Evolutionary conservation across 2,113 vertebrate species (phyloP).

Genomic region (Alouatta palliata): DNA sequence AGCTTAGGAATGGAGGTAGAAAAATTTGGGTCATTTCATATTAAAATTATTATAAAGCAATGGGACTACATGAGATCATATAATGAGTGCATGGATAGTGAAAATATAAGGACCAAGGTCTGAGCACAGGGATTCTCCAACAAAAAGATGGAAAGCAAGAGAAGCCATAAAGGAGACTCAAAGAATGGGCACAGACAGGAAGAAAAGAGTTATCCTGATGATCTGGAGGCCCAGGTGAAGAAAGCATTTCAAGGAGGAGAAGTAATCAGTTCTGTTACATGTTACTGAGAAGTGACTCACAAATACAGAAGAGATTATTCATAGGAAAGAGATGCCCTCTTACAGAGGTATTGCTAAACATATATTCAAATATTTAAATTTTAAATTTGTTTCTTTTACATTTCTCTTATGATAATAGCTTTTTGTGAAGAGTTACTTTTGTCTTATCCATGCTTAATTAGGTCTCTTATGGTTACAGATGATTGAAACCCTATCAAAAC

Average conservation of each 20-base stretch:
- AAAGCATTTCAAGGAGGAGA: background rate
- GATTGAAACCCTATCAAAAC: background rate
- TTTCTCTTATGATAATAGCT: background rate
- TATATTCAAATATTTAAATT: background rate
- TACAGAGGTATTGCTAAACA: background rate
- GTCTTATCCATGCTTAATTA: background rate
- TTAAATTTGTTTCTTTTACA: conserved; percentile 44
- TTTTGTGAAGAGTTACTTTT: conserved; percentile 15
- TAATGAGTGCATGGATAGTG: background rate
- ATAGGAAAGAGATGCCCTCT: background rate
- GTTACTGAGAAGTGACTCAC: background rate
- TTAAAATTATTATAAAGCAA: conserved; percentile 21
- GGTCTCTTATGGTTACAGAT: background rate
- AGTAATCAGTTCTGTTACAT: background rate
- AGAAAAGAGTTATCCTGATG: background rate
- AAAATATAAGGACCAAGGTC: background rate
- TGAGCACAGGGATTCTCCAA: background rate
- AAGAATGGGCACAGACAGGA: background rate
- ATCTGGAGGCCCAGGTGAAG: background rate
- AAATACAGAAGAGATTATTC: background rate
- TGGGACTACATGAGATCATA: background rate
- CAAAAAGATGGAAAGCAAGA: background rate
- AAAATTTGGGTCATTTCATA: background rate
- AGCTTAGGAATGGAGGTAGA: background rate
- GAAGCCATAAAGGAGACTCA: background rate